Percentiles rank a stretch among this genome's conserved stretches.
These are phyloP conservation scores for Drosophila repleta DNA, from an alignment of 1,140 invertebrate genomes.

Conservation along the genomic window DNA sequence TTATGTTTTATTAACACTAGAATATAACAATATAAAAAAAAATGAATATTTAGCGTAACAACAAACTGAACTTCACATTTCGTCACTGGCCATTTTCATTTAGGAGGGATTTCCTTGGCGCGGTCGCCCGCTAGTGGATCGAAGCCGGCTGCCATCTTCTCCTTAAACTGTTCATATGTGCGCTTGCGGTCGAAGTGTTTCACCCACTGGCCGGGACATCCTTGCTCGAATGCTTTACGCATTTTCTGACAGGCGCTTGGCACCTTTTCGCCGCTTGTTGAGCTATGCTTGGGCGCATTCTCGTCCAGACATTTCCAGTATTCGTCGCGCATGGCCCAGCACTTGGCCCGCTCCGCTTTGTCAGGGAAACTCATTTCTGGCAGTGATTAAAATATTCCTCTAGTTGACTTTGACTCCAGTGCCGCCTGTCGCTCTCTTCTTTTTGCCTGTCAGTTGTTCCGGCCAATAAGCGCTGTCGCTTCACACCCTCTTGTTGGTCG, in stretches of 20 bases:
- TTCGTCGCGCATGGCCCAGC: slow-evolving; percentile 93
- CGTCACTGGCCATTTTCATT: slow-evolving; percentile 25
- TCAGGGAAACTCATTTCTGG: slow-evolving; percentile 91
- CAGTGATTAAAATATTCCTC: slow-evolving; percentile 25
- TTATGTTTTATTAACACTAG: slow-evolving; percentile 60
- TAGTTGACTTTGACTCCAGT: not conserved
- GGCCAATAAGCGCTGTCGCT: not conserved
- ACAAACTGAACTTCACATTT: slow-evolving; percentile 8
- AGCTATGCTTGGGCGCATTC: slow-evolving; percentile 85
- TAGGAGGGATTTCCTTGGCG: slow-evolving; percentile 31
- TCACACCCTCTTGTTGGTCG: not conserved
- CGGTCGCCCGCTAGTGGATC: slow-evolving; percentile 86
- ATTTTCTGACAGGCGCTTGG: slow-evolving; percentile 88
- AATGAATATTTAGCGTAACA: slow-evolving; percentile 40
- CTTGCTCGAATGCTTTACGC: slow-evolving; percentile 91
- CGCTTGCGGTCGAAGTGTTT: slow-evolving; percentile 97
- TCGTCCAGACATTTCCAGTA: slow-evolving; percentile 96
- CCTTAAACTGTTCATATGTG: slow-evolving; percentile 94
- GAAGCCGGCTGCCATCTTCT: slow-evolving; percentile 93
- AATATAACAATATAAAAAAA: slow-evolving; percentile 61
- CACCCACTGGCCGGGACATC: slow-evolving; percentile 95
- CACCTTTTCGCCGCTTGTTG: slow-evolving; percentile 79
- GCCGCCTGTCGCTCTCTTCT: not conserved
- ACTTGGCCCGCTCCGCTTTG: slow-evolving; percentile 91
- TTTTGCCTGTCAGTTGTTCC: not conserved